These are phyloP conservation scores for Xestia xanthographa DNA, from an alignment of 2,888 invertebrate species.

Conservation along the genomic window DNA sequence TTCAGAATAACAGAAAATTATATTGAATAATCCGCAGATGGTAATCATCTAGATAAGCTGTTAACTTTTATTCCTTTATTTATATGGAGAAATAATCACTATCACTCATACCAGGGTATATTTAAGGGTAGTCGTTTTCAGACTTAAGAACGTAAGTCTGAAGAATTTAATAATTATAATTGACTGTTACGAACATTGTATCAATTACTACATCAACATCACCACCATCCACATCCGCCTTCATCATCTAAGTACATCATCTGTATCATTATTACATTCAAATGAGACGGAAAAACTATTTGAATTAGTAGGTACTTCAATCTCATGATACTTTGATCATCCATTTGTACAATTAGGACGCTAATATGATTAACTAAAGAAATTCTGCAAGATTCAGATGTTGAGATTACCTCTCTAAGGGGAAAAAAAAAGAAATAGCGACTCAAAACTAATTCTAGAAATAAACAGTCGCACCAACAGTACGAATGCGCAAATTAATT, in stretches of 20 bases:
- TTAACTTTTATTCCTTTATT: slow-evolving; percentile 9
- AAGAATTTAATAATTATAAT: neutral
- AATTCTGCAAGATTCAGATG: neutral
- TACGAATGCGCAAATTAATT: slow-evolving; percentile 27
- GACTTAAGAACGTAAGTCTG: neutral
- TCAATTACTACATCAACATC: too few species aligned
- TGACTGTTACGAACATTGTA: neutral
- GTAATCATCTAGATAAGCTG: slow-evolving; percentile 3
- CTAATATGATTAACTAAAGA: neutral
- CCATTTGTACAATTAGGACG: neutral
- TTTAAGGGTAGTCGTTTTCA: neutral
- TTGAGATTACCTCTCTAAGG: neutral
- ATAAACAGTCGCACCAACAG: neutral
- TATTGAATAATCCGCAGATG: slow-evolving; percentile 8
- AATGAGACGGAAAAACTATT: neutral
- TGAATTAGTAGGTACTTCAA: neutral
- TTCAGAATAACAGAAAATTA: slow-evolving; percentile 9
- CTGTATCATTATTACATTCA: too few species aligned
- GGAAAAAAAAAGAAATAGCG: neutral
- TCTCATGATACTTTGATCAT: neutral
- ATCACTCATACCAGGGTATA: slow-evolving; percentile 3
- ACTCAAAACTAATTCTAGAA: neutral
- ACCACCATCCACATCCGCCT: too few species aligned
- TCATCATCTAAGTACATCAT: too few species aligned
- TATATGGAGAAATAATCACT: slow-evolving; percentile 2